Percentiles rank a stretch among this genome's conserved stretches.
These are phyloP conservation scores for Leptothorax acervorum DNA, from an alignment of 2,888 invertebrate species.

Conservation along the genomic window DNA sequence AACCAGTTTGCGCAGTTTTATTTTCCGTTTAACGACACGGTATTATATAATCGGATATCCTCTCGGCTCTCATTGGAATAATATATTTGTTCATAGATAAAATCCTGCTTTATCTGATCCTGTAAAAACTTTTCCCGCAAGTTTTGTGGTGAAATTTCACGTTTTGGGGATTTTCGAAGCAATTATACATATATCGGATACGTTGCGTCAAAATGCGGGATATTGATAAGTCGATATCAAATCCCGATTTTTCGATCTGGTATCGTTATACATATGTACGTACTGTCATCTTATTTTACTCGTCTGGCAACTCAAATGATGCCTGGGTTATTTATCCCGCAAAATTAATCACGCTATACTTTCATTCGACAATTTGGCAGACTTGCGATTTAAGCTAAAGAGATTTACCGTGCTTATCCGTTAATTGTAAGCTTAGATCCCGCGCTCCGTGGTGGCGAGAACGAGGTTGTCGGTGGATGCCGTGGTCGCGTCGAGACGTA, in stretches of 20 bases:
- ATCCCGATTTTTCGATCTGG: neutral
- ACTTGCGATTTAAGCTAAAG: slow-evolving; percentile 21
- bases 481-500: neutral
- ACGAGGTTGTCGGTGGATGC: neutral
- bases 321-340: neutral
- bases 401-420: slow-evolving; percentile 8
- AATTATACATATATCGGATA: neutral
- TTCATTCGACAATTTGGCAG: slow-evolving; percentile 25
- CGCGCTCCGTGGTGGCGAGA: neutral
- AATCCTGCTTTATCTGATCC: neutral
- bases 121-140: neutral
- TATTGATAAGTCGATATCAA: neutral
- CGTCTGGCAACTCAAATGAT: neutral
- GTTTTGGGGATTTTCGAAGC: neutral
- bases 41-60: neutral
- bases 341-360: slow-evolving; percentile 21
- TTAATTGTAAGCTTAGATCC: neutral
- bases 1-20: neutral
- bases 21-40: neutral
- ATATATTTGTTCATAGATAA: slow-evolving; percentile 9
- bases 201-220: neutral
- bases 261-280: neutral
- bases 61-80: neutral
- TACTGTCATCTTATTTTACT: neutral
- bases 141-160: neutral